Conservation (phyloP, 2,113 vertebrate genomes). For the Antechinus flavipes region DNA sequence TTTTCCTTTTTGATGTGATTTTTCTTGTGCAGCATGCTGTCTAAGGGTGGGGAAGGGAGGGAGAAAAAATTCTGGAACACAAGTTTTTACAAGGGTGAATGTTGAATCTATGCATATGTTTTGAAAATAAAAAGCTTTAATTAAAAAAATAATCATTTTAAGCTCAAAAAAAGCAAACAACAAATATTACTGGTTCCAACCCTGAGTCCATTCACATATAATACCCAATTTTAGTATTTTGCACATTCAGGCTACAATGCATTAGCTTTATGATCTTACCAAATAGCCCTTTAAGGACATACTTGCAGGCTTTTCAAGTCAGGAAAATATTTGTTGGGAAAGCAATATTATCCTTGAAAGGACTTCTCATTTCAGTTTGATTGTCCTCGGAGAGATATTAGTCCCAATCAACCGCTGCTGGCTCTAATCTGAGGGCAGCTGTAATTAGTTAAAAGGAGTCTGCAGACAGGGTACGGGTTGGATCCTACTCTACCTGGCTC, state of each 20-base stretch:
- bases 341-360: slow-evolving; percentile 34
- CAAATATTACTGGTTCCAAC: neutral
- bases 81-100: too few species aligned
- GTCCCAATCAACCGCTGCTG: slow-evolving; percentile 51
- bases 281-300: slow-evolving; percentile 56
- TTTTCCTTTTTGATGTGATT: too few species aligned
- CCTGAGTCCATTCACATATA: neutral
- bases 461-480: slow-evolving; percentile 42
- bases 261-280: slow-evolving; percentile 41
- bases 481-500: slow-evolving; percentile 41
- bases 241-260: slow-evolving; percentile 37
- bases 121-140: too few species aligned
- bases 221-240: slow-evolving; percentile 47
- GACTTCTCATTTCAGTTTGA: slow-evolving; percentile 46
- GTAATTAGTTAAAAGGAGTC: slow-evolving; percentile 39
- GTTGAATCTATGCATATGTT: too few species aligned
- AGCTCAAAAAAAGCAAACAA: neutral
- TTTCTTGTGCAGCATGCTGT: too few species aligned
- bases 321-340: slow-evolving; percentile 33
- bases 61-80: too few species aligned
- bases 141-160: too few species aligned
- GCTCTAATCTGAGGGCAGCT: slow-evolving; percentile 50
- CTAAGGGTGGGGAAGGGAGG: too few species aligned
- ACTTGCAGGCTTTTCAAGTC: slow-evolving; percentile 40
- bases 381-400: slow-evolving; percentile 14